Conservation (phyloP, 2,888 invertebrate species). For the Oligia latruncula region DNA sequence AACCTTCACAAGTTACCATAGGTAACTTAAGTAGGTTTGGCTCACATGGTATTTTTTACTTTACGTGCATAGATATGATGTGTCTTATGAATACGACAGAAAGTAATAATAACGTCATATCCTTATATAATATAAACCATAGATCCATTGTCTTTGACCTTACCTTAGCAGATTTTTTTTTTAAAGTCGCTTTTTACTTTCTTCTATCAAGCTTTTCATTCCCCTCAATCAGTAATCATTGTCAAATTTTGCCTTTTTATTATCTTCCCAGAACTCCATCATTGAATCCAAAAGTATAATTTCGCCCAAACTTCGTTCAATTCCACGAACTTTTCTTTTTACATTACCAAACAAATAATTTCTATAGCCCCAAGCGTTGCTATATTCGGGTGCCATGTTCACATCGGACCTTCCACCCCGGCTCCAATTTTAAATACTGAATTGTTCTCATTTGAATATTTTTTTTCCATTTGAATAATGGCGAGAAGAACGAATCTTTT, state of each 20-base stretch:
- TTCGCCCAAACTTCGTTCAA: constrained; percentile 27
- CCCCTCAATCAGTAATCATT: constrained; percentile 1
- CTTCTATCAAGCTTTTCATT: background rate
- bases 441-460: constrained; percentile 64
- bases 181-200: background rate
- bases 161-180: background rate
- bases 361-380: constrained; percentile 43
- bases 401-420: constrained; percentile 42
- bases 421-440: constrained; percentile 58
- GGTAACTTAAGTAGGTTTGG: background rate
- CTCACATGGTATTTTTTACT: background rate
- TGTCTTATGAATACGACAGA: background rate
- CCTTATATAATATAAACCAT: background rate
- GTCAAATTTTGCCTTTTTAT: constrained; percentile 11
- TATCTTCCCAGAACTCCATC: constrained; percentile 12
- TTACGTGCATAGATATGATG: background rate
- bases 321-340: constrained; percentile 51
- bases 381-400: constrained; percentile 52
- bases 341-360: constrained; percentile 53
- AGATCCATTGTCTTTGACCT: background rate
- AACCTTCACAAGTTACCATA: background rate
- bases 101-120: background rate
- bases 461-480: constrained; percentile 64
- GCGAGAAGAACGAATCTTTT: constrained; percentile 56
- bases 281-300: constrained; percentile 37